Conservation (phyloP, 2,113 vertebrate genomes). For the Phaethornis superciliosus region DNA sequence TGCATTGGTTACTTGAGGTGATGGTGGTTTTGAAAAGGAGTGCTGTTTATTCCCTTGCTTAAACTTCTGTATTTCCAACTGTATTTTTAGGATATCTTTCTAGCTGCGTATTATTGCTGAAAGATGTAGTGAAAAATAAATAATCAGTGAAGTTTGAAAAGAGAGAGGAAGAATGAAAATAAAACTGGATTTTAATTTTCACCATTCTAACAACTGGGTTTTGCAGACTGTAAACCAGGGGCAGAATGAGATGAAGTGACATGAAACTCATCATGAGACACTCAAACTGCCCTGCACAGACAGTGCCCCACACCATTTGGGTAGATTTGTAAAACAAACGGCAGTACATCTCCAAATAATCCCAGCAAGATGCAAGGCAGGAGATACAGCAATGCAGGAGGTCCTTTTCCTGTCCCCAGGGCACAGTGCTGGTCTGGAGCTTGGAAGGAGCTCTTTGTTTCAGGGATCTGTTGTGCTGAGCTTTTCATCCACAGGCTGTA, state of each 20-base stretch:
- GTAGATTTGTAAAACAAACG: neutral
- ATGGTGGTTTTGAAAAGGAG: neutral
- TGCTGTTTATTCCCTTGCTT: neutral
- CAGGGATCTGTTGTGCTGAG: neutral
- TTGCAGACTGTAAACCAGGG: neutral
- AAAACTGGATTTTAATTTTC: neutral
- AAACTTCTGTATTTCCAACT: neutral
- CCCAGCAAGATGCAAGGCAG: neutral
- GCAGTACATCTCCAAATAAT: neutral
- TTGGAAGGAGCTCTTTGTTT: neutral
- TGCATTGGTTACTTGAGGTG: neutral
- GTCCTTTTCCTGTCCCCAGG: neutral
- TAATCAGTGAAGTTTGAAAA: neutral
- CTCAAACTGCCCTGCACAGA: neutral
- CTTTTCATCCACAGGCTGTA: neutral
- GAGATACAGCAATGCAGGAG: neutral
- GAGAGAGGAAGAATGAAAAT: neutral
- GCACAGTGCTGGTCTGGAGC: neutral
- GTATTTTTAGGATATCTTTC: neutral
- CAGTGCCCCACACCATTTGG: accelerated
- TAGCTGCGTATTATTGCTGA: neutral
- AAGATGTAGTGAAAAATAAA: neutral
- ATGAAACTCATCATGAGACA: neutral
- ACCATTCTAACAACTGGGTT: neutral
- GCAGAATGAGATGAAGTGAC: neutral